Percentiles rank a stretch among this genome's conserved stretches.
Evolutionary conservation across 2,113 vertebrate species (phyloP).

Genomic region (Coreoperca whiteheadi): DNA sequence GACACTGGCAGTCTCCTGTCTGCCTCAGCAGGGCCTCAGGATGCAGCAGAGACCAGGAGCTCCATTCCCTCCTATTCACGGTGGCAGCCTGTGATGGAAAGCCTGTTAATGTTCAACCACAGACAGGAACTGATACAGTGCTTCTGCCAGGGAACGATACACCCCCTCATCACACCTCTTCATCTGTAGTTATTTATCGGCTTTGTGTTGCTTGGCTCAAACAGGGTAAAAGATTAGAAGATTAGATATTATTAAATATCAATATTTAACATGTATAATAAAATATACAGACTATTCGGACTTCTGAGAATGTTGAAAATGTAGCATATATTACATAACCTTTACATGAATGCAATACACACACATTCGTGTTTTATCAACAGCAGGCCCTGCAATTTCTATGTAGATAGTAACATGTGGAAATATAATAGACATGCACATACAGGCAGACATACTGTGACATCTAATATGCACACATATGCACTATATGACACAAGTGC

Average conservation of each 20-base stretch:
- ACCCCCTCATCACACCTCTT: background rate
- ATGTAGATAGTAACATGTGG: background rate
- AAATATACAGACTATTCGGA: background rate
- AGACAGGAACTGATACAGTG: constrained; percentile 72
- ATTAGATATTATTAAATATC: too few species aligned
- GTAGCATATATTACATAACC: background rate
- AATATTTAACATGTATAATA: background rate
- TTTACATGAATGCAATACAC: background rate
- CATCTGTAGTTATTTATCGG: background rate
- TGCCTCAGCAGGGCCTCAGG: constrained; percentile 72
- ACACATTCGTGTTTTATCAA: background rate
- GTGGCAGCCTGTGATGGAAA: constrained; percentile 49
- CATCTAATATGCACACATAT: background rate
- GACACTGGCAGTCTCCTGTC: constrained; percentile 58
- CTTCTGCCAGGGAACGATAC: constrained; percentile 29
- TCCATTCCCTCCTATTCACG: constrained; percentile 60
- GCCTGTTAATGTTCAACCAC: constrained; percentile 77
- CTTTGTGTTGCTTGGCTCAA: background rate
- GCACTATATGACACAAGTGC: background rate
- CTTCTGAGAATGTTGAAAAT: background rate
- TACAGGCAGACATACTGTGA: background rate
- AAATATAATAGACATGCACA: background rate
- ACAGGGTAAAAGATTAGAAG: background rate
- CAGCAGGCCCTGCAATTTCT: background rate
- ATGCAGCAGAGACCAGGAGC: constrained; percentile 53